These are phyloP conservation scores for Chelonus formosanus DNA, from an alignment of 2,888 invertebrate genomes.

Conservation along the genomic window DNA sequence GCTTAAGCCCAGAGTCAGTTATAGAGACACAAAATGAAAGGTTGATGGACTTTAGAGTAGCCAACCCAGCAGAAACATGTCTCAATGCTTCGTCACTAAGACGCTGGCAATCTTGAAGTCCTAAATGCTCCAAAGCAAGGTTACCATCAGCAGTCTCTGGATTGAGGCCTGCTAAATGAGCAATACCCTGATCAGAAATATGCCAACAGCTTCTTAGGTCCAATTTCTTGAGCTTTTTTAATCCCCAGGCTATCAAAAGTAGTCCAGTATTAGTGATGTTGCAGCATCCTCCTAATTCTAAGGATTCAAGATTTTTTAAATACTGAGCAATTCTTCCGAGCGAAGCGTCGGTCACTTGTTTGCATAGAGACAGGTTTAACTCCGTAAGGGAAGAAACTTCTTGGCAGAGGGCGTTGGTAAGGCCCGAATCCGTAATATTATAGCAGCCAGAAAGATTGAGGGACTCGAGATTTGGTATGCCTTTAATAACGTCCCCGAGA, in stretches of 20 bases:
- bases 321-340: slow-evolving; percentile 85
- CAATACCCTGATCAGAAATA: slow-evolving; percentile 90
- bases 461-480: slow-evolving; percentile 86
- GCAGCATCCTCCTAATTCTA: slow-evolving; percentile 92
- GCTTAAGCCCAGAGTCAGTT: slow-evolving; percentile 90
- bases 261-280: slow-evolving; percentile 90
- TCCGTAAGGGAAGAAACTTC: slow-evolving; percentile 81
- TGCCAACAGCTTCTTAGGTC: slow-evolving; percentile 94
- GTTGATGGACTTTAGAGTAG: slow-evolving; percentile 83
- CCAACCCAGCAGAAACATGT: slow-evolving; percentile 82
- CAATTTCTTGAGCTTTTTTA: slow-evolving; percentile 82
- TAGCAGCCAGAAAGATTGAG: slow-evolving; percentile 93
- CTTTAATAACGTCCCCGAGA: slow-evolving; percentile 84
- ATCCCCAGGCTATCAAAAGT: slow-evolving; percentile 85
- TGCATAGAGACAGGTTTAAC: slow-evolving; percentile 90
- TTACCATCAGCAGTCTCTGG: slow-evolving; percentile 74
- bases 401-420: slow-evolving; percentile 82
- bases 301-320: slow-evolving; percentile 83
- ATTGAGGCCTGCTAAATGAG: slow-evolving; percentile 82
- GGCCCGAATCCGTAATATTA: slow-evolving; percentile 87
- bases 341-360: slow-evolving; percentile 93
- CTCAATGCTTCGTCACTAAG: slow-evolving; percentile 90
- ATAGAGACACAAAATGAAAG: slow-evolving; percentile 94
- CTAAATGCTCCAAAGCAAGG: slow-evolving; percentile 82
- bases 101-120: slow-evolving; percentile 94